Evolutionary conservation across 2,888 invertebrate species (phyloP), one percentile per base, ranked within the genome.

Genomic region (Ophion obscuratus): DNA sequence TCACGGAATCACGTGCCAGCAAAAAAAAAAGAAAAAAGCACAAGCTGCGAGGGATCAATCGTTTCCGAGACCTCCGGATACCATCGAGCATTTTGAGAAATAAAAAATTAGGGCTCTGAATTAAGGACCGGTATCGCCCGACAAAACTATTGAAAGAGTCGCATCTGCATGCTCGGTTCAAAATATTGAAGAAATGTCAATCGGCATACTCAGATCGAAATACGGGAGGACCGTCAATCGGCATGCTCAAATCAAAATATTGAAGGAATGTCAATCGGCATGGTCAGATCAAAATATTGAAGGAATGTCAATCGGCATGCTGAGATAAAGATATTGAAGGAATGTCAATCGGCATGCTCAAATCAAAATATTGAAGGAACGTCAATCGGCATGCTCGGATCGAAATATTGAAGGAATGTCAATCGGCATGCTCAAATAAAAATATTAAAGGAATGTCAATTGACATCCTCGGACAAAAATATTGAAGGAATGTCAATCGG

Each of bases 51-150:
- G 27, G 59, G 80, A 86, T 86, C 85, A 80, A 86, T 86, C 76
- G 76, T 61, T 14, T 57, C 44, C n/a, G 24, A n/a, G 14, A 89
- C 87, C 89, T 90, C 87, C 90, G 92, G 64, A 76, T 14, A n/a
- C 27, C 27, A 10, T 17, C 36, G 14, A 66, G 62, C 14, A 53
- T 66, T 31, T 24, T 9, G 27, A 31, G 61, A 47, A 47, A n/a
- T 24, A n/a, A 36, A 47, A 64, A 44, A 24, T 10, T n/a, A 11
- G 53, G 14, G 31, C 62, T 62, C 11, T 7, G 11, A 61, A 40
- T 53, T 14, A 0, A 40, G 1, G 7, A 40, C 9, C 40, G 7
- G 7, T 40, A 40, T 40, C 1, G 40, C 9, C 40, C 1, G 40
- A 40, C 9, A 0, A 40, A 40, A 40, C 6, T 40, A 40, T 40